phyloP scores from a whole-genome alignment of 1,140 invertebrate genomes.

The Dendrolimus kikuchii region DNA sequence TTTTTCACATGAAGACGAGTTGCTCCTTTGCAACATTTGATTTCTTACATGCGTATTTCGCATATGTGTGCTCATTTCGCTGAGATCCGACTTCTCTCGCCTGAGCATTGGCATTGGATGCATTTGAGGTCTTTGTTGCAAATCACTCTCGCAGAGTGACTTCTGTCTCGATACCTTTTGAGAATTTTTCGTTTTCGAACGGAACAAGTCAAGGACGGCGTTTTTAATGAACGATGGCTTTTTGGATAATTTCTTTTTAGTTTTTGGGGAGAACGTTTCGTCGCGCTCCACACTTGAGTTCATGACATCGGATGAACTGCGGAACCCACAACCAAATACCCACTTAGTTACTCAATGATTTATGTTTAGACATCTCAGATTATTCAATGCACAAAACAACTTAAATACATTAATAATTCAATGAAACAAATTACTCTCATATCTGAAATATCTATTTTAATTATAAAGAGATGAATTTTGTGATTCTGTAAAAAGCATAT shows the following conservation, averaged over 20 bases:
- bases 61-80: slow-evolving; percentile 50
- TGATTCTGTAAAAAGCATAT: slow-evolving; percentile 60
- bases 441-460: slow-evolving; percentile 31
- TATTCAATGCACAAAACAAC: slow-evolving; percentile 29
- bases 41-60: slow-evolving; percentile 58
- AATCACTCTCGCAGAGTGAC: slow-evolving; percentile 64
- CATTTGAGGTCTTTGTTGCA: slow-evolving; percentile 50
- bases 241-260: slow-evolving; percentile 72
- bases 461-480: slow-evolving; percentile 47
- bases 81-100: slow-evolving; percentile 63
- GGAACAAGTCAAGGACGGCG: slow-evolving; percentile 68
- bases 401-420: slow-evolving; percentile 15
- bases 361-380: slow-evolving; percentile 40
- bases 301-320: slow-evolving; percentile 66
- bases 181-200: slow-evolving; percentile 68
- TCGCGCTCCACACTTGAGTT: slow-evolving; percentile 66
- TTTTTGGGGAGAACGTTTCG: slow-evolving; percentile 67
- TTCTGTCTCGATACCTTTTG: slow-evolving; percentile 67
- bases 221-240: slow-evolving; percentile 72
- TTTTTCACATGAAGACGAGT: slow-evolving; percentile 68
- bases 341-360: slow-evolving; percentile 67
- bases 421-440: slow-evolving; percentile 41
- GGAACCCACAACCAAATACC: slow-evolving; percentile 69
- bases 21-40: slow-evolving; percentile 67
- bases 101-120: slow-evolving; percentile 49